These are phyloP conservation scores for Baronia brevicornis DNA, from an alignment of 2,888 invertebrate species.

Conservation along the genomic window DNA sequence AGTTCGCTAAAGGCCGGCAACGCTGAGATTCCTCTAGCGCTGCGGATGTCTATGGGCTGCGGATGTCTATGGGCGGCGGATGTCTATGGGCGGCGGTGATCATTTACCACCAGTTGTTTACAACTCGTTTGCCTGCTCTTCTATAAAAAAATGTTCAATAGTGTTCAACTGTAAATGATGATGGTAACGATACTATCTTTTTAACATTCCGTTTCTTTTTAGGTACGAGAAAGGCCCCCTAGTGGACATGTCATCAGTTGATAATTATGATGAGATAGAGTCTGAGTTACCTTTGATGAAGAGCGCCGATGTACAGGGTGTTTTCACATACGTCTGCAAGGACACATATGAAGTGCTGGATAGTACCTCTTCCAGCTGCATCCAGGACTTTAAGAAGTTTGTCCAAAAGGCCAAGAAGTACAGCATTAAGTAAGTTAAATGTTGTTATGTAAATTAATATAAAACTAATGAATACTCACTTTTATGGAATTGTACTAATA, in stretches of 20 bases:
- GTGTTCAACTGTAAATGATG: constrained; percentile 1
- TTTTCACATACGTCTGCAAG: constrained; percentile 77
- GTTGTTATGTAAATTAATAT: not conserved
- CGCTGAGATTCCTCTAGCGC: too few relatives aligned
- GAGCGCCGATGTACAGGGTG: constrained; percentile 60
- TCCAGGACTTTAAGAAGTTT: constrained; percentile 40
- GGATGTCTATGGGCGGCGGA: too few relatives aligned
- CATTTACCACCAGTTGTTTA: too few relatives aligned
- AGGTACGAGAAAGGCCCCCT: constrained; percentile 87
- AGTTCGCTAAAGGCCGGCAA: too few relatives aligned
- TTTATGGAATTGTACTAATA: constrained; percentile 1
- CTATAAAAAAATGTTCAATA: too few relatives aligned
- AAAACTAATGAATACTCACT: constrained; percentile 1
- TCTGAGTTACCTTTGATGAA: constrained; percentile 28
- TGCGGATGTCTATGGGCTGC: too few relatives aligned
- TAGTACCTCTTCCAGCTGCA: constrained; percentile 50
- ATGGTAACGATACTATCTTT: not conserved
- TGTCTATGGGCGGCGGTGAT: too few relatives aligned
- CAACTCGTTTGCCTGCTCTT: too few relatives aligned
- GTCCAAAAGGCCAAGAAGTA: constrained; percentile 63
- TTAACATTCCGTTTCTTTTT: not conserved
- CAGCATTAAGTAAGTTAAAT: constrained; percentile 62
- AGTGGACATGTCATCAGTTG: constrained; percentile 73
- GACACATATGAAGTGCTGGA: constrained; percentile 72
- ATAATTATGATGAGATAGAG: constrained; percentile 24